Percentiles rank a stretch among this genome's conserved stretches.
Evolutionary conservation across 2,888 invertebrate genomes (phyloP).

Genomic region (Macrostomum cliftonense): DNA sequence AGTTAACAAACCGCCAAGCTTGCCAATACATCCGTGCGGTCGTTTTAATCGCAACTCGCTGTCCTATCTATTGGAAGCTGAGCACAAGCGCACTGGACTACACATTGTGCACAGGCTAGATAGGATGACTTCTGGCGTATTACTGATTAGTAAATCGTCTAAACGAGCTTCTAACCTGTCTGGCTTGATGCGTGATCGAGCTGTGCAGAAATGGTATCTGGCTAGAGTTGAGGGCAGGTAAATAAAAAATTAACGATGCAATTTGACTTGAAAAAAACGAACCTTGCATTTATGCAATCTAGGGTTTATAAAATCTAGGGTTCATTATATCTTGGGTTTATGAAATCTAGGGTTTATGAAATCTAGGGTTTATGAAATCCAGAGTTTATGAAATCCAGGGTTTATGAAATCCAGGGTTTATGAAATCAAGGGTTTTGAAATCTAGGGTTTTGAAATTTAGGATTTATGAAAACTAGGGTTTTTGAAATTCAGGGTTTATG

Average conservation of each 20-base stretch:
- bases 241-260: conserved; percentile 20
- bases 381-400: too few relatives aligned
- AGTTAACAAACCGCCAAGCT: conserved; percentile 97
- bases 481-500: too few relatives aligned
- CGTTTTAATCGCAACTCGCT: conserved; percentile 91
- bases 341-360: too few relatives aligned
- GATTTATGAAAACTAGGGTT: too few relatives aligned
- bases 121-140: conserved; percentile 75
- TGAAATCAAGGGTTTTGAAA: too few relatives aligned
- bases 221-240: conserved; percentile 30
- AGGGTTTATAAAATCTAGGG: too few relatives aligned
- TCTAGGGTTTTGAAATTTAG: too few relatives aligned
- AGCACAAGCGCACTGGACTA: conserved; percentile 48
- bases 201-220: conserved; percentile 52
- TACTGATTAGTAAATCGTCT: conserved; percentile 77
- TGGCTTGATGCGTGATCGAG: conserved; percentile 62
- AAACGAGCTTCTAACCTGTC: conserved; percentile 84
- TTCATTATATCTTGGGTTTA: too few relatives aligned
- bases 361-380: too few relatives aligned
- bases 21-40: conserved; percentile 96
- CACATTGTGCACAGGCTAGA: conserved; percentile 74
- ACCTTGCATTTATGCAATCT: too few relatives aligned
- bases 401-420: too few relatives aligned
- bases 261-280: too few relatives aligned
- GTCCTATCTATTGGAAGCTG: conserved; percentile 82